These are phyloP conservation scores for Miniopterus natalensis DNA, from an alignment of 2,113 vertebrate species.

Conservation along the genomic window DNA sequence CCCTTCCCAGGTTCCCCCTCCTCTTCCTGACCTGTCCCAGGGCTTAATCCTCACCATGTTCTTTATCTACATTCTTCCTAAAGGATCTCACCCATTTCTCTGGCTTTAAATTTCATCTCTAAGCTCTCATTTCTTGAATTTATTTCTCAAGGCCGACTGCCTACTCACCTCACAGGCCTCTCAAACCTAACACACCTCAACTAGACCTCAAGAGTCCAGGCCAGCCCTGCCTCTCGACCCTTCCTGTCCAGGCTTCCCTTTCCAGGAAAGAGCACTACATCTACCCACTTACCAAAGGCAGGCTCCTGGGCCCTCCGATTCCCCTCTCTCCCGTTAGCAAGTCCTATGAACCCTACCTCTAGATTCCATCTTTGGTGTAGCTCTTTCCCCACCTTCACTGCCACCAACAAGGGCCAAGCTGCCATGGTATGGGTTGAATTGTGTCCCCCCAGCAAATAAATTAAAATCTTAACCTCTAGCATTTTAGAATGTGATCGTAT, in stretches of 20 bases:
- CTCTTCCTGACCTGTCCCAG: not conserved
- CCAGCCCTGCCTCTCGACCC: not conserved
- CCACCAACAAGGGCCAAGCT: not conserved
- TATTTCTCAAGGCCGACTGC: not conserved
- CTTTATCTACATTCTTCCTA: not conserved
- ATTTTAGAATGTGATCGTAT: not conserved
- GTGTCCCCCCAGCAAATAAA: too few species aligned
- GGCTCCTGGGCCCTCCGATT: not conserved
- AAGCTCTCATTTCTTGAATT: not conserved
- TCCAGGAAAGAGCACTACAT: not conserved
- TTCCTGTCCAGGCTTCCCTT: not conserved
- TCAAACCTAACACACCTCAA: not conserved
- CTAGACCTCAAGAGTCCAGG: not conserved
- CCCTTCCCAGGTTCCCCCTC: not conserved
- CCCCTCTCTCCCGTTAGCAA: not conserved
- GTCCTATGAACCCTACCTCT: not conserved
- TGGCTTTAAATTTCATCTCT: not conserved
- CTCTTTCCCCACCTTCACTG: not conserved
- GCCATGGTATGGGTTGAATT: not conserved
- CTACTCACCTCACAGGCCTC: not conserved
- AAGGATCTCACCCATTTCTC: not conserved
- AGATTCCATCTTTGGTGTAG: too few species aligned
- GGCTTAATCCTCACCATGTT: not conserved
- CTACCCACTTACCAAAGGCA: not conserved
- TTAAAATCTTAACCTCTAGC: not conserved